phyloP scores from a whole-genome alignment of 2,888 invertebrate genomes.

The Ecliptopera silaceata region DNA sequence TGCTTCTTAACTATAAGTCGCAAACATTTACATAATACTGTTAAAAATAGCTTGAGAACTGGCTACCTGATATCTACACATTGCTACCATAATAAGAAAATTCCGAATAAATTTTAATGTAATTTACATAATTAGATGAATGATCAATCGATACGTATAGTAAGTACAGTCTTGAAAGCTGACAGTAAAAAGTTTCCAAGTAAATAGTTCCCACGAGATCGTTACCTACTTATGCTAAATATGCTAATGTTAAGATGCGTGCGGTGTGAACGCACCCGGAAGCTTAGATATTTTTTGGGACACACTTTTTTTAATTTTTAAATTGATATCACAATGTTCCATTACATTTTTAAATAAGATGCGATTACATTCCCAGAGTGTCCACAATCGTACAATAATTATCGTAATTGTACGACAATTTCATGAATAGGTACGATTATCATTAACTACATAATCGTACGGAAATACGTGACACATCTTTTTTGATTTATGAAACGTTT shows the following conservation, averaged over 20 bases:
- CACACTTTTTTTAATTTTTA: conserved; percentile 38
- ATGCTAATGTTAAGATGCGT: conserved; percentile 56
- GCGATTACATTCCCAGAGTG: too few relatives aligned
- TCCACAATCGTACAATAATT: too few relatives aligned
- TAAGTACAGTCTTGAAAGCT: conserved; percentile 22
- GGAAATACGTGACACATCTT: too few relatives aligned
- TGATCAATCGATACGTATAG: conserved; percentile 57
- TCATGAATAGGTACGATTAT: too few relatives aligned
- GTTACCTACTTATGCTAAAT: conserved; percentile 26
- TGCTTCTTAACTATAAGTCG: conserved; percentile 18
- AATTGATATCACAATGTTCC: too few relatives aligned
- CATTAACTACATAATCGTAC: too few relatives aligned
- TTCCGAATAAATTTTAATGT: conserved; percentile 47
- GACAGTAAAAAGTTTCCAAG: conserved; percentile 32
- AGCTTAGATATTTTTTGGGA: conserved; percentile 57
- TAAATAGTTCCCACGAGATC: conserved; percentile 66
- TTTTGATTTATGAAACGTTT: too few relatives aligned
- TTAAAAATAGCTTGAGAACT: conserved; percentile 37
- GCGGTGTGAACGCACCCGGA: conserved; percentile 50
- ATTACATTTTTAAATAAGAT: too few relatives aligned
- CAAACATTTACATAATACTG: conserved; percentile 39
- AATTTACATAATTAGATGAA: conserved; percentile 59
- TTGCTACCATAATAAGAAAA: conserved; percentile 34
- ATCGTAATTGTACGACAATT: too few relatives aligned
- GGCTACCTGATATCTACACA: conserved; percentile 23